Conservation (phyloP, 2,113 vertebrate genomes). For the Sturnus vulgaris region DNA sequence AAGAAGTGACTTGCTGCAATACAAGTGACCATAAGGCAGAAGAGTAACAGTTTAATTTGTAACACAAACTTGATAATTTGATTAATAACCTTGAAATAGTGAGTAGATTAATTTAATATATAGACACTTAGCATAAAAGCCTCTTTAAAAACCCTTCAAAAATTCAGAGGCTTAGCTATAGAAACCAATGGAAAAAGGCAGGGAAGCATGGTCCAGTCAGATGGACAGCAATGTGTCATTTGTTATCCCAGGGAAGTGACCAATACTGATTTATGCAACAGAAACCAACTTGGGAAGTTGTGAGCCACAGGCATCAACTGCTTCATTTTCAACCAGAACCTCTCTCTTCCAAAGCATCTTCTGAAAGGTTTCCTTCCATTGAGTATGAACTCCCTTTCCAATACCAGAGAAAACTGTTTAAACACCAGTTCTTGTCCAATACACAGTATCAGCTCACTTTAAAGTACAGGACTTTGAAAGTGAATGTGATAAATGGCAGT, state of each 20-base stretch:
- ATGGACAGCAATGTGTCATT: background rate
- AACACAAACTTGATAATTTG: background rate
- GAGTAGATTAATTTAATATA: background rate
- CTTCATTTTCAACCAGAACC: background rate
- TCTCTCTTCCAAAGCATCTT: background rate
- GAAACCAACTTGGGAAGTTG: background rate
- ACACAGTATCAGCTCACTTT: background rate
- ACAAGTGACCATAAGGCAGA: background rate
- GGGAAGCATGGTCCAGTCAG: background rate
- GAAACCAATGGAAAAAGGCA: background rate
- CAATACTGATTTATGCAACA: background rate
- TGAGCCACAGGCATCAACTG: background rate
- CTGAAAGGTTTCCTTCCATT: background rate
- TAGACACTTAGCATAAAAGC: background rate
- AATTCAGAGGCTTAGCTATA: background rate
- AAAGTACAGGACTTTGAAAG: background rate
- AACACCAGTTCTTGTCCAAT: background rate
- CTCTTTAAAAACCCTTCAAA: background rate
- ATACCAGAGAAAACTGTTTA: background rate
- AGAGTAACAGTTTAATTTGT: background rate
- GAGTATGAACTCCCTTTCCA: background rate
- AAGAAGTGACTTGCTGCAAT: background rate
- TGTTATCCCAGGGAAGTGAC: background rate
- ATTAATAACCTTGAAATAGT: background rate
- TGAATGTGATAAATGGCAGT: accelerated